phyloP scores from a whole-genome alignment of 2,797 vertebrate species.

The Oreortyx pictus region DNA sequence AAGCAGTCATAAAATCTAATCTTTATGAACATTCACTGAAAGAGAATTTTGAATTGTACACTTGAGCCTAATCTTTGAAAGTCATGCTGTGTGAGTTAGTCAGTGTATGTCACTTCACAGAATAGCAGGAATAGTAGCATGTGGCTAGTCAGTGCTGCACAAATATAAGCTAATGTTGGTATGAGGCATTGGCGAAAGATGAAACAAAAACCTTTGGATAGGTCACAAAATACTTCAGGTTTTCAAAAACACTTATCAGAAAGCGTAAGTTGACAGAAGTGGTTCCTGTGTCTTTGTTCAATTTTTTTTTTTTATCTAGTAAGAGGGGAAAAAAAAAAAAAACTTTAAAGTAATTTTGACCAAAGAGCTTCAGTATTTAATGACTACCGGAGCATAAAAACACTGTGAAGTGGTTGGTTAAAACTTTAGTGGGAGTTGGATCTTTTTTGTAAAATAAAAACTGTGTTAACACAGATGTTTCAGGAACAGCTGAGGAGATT shows the following conservation, averaged over 20 bases:
- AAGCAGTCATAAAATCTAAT: slow-evolving; percentile 27
- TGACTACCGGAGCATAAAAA: neutral
- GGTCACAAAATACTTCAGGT: neutral
- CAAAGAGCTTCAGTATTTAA: neutral
- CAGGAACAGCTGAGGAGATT: neutral
- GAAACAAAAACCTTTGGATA: neutral
- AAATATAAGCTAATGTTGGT: neutral
- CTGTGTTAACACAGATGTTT: slow-evolving; percentile 21
- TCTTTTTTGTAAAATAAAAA: no score
- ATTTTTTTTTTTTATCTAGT: no score
- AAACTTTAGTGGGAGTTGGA: neutral
- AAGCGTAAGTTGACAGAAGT: neutral
- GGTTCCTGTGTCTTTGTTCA: neutral
- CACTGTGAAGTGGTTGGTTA: neutral
- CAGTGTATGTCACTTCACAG: neutral
- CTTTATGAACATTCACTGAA: slow-evolving; percentile 38
- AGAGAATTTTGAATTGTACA: slow-evolving; percentile 33
- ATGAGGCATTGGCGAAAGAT: neutral
- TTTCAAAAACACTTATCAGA: neutral
- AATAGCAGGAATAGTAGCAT: neutral
- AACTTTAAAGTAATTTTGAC: neutral
- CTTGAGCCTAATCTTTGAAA: slow-evolving; percentile 42
- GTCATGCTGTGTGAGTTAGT: neutral
- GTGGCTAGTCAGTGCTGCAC: neutral
- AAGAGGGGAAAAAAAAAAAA: no score